phyloP scores from a whole-genome alignment of 2,888 invertebrate genomes.

The Cantharis lateralis region DNA sequence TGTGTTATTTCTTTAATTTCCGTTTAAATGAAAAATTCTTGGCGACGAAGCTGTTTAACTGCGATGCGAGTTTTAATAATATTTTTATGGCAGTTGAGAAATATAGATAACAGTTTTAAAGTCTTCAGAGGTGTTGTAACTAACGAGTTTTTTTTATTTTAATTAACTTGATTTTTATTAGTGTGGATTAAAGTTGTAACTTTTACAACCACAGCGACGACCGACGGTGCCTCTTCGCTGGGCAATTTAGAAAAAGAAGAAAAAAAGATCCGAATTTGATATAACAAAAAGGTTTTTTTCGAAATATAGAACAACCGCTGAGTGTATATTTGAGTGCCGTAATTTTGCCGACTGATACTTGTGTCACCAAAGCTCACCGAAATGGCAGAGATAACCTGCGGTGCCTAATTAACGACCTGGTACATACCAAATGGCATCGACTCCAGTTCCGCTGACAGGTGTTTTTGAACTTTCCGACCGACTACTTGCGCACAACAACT shows the following conservation, averaged over 20 bases:
- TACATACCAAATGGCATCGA: slow-evolving; percentile 25
- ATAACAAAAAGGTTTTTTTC: neutral
- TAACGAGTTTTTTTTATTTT: neutral
- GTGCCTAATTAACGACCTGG: slow-evolving; percentile 27
- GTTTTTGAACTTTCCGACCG: slow-evolving; percentile 32
- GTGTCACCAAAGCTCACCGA: slow-evolving; percentile 13
- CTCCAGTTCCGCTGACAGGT: slow-evolving; percentile 26
- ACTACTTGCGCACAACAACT: slow-evolving; percentile 20
- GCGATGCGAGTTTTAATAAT: neutral
- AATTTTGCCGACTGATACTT: neutral
- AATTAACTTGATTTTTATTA: neutral
- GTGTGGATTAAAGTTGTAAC: neutral
- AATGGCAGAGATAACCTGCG: slow-evolving; percentile 10
- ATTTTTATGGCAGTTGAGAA: neutral
- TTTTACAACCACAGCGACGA: neutral
- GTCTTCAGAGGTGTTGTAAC: neutral
- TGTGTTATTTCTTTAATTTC: no score
- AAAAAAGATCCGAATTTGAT: neutral
- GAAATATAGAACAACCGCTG: neutral
- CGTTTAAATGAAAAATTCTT: neutral
- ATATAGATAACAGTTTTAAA: neutral
- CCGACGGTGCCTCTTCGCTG: neutral
- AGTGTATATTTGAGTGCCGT: neutral
- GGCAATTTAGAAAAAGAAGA: neutral
- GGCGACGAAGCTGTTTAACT: neutral